Evolutionary conservation across 2,797 vertebrate genomes (phyloP).

Genomic region (Bryconaethiops microstoma): DNA sequence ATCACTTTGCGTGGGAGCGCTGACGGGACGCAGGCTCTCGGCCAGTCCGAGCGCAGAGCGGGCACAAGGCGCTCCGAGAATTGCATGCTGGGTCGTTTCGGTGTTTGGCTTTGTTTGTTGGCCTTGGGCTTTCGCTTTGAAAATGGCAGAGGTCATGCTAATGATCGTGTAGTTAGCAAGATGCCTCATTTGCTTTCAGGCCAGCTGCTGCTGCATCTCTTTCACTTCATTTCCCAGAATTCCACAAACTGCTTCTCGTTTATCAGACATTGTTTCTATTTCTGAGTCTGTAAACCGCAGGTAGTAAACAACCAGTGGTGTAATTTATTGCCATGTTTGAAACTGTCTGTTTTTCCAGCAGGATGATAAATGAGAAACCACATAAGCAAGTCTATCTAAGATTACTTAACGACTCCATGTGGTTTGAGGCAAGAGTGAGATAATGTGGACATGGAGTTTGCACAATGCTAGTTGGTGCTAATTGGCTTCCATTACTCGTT

Average conservation of each 20-base stretch:
- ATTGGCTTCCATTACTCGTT: not conserved
- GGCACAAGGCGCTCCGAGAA: conserved; percentile 1
- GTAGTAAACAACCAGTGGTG: not conserved
- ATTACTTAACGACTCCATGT: not conserved
- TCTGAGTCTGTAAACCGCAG: not conserved
- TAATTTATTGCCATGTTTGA: not conserved
- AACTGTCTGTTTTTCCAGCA: not conserved
- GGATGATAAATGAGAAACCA: not conserved
- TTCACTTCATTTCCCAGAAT: not conserved
- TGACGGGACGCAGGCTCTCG: conserved; percentile 10
- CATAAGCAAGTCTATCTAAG: not conserved
- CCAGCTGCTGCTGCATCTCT: not conserved
- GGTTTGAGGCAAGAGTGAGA: not conserved
- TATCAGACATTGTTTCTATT: no score
- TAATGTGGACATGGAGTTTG: not conserved
- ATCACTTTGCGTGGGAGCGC: conserved; percentile 1
- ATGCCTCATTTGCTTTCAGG: conserved; percentile 17
- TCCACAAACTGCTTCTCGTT: not conserved
- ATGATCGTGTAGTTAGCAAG: conserved; percentile 15
- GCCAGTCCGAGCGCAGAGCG: conserved; percentile 20
- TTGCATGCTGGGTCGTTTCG: conserved; percentile 11
- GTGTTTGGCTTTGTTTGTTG: conserved; percentile 4
- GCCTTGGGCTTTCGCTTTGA: conserved; percentile 6
- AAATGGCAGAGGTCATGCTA: conserved; percentile 6
- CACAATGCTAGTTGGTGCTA: not conserved